Conservation (phyloP, 2,888 invertebrate genomes). For the Salticus scenicus region DNA sequence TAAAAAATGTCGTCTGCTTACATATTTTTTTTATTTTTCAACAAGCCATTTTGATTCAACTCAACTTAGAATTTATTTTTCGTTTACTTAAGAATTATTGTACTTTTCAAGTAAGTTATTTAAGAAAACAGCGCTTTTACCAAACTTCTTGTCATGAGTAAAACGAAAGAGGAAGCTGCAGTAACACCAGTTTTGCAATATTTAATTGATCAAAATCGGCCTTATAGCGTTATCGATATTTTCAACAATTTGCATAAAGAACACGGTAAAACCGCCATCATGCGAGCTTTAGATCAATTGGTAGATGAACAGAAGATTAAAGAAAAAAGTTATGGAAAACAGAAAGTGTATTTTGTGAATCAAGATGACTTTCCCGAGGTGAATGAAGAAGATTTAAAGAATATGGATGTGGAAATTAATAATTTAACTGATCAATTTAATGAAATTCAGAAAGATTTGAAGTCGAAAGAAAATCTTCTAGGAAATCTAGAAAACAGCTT, state of each 20-base stretch:
- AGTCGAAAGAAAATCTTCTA: constrained; percentile 77
- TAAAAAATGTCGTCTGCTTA: too few relatives aligned
- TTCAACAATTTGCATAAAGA: constrained; percentile 86
- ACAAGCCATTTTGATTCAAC: too few relatives aligned
- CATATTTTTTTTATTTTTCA: too few relatives aligned
- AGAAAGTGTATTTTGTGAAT: constrained; percentile 88
- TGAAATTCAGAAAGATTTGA: constrained; percentile 73
- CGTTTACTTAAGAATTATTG: too few relatives aligned
- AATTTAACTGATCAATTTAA: constrained; percentile 74
- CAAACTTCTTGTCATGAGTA: too few relatives aligned
- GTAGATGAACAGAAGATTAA: constrained; percentile 80
- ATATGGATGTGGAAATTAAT: constrained; percentile 79
- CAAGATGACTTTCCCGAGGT: constrained; percentile 79
- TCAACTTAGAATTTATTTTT: too few relatives aligned
- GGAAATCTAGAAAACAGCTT: constrained; percentile 77
- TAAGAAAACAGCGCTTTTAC: too few relatives aligned
- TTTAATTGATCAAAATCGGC: constrained; percentile 85
- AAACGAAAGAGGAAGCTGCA: not conserved
- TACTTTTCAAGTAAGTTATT: too few relatives aligned
- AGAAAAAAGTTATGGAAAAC: constrained; percentile 89
- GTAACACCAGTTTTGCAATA: constrained; percentile 79
- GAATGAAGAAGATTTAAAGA: constrained; percentile 76
- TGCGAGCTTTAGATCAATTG: constrained; percentile 85
- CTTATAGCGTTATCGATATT: constrained; percentile 88
- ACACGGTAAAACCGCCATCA: constrained; percentile 83